Conservation (phyloP, 2,113 vertebrate genomes). For the Colius striatus region DNA sequence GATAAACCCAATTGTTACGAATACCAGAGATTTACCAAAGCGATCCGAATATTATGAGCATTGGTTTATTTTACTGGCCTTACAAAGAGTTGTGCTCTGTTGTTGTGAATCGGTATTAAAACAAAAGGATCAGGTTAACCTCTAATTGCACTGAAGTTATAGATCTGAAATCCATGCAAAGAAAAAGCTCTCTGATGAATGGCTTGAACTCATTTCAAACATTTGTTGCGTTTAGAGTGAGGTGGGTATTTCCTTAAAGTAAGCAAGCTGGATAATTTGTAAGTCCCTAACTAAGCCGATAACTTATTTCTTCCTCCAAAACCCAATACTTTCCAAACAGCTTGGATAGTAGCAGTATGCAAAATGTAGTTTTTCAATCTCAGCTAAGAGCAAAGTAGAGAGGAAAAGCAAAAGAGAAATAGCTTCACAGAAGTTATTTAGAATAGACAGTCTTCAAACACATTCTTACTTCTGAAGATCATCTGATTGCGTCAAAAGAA, state of each 20-base stretch:
- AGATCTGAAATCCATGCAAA: conserved; percentile 7
- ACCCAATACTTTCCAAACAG: conserved; percentile 3
- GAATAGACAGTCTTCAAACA: background rate
- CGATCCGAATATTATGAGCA: conserved; percentile 2
- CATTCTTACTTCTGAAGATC: conserved; percentile 9
- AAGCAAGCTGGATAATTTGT: conserved; percentile 43
- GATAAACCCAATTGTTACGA: conserved; percentile 30
- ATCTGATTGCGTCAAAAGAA: conserved; percentile 2
- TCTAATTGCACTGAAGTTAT: conserved; percentile 49
- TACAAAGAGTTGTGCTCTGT: background rate
- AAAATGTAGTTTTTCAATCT: background rate
- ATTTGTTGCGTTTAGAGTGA: conserved; percentile 36
- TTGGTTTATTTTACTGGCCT: background rate
- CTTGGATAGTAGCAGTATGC: background rate
- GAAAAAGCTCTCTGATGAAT: background rate
- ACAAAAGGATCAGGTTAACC: conserved; percentile 48
- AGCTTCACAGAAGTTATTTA: background rate
- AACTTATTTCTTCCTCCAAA: conserved; percentile 47
- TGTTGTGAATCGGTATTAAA: conserved; percentile 25
- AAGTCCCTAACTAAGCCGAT: conserved; percentile 30
- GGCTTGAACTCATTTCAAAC: conserved; percentile 56
- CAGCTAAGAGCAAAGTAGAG: background rate
- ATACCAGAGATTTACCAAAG: conserved; percentile 49
- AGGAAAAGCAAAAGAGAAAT: background rate
- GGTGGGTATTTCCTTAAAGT: conserved; percentile 55